These are phyloP conservation scores for Drusus annulatus DNA, from an alignment of 1,140 invertebrate genomes.

Conservation along the genomic window DNA sequence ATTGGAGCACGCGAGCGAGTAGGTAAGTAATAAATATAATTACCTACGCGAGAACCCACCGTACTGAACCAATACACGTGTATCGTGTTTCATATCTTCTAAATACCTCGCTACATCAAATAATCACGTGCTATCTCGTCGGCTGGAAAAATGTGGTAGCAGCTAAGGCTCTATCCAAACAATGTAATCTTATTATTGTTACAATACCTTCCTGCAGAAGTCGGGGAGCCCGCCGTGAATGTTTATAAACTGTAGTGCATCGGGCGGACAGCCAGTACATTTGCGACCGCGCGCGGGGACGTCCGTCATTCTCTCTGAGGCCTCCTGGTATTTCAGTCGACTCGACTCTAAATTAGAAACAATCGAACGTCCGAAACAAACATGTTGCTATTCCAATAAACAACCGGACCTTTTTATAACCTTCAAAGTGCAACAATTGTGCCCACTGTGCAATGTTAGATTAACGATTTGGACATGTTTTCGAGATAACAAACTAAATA, in stretches of 20 bases:
- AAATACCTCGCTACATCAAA: not conserved
- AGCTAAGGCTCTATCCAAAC: constrained; percentile 29
- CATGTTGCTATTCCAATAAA: constrained; percentile 23
- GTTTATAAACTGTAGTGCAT: constrained; percentile 46
- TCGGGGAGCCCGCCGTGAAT: not conserved
- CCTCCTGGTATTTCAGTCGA: constrained; percentile 6
- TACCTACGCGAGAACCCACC: not conserved
- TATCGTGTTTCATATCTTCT: not conserved
- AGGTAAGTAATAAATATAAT: no score
- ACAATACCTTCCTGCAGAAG: constrained; percentile 22
- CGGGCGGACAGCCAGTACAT: constrained; percentile 25
- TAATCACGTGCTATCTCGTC: not conserved
- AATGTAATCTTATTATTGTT: constrained; percentile 32
- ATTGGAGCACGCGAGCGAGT: no score
- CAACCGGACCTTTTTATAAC: not conserved
- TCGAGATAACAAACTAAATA: no score
- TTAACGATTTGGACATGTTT: no score
- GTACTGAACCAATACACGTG: not conserved
- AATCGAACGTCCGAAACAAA: no score
- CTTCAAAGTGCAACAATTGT: no score
- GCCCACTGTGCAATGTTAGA: no score
- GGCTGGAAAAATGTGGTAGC: constrained; percentile 41
- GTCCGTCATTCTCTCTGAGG: not conserved
- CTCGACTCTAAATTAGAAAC: constrained; percentile 25
- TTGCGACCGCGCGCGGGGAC: constrained; percentile 27